These are phyloP conservation scores for Sebastes umbrosus DNA, from an alignment of 2,797 vertebrate species.

Conservation along the genomic window DNA sequence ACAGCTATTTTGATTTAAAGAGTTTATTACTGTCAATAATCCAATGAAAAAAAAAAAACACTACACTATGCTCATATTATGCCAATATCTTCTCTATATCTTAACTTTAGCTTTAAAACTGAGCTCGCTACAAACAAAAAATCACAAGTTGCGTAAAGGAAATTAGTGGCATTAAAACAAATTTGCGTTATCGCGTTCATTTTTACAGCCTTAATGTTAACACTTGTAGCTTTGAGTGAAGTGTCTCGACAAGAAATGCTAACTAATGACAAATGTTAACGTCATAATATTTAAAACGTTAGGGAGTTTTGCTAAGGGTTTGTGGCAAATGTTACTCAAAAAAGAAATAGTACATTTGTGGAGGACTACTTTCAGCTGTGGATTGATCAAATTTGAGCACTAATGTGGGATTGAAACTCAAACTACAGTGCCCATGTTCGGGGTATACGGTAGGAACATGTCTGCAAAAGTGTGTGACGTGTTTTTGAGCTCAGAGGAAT, in stretches of 20 bases:
- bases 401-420: not conserved
- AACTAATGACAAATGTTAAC: not conserved
- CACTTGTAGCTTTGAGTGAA: not conserved
- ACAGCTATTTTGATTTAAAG: not conserved
- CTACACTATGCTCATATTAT: not conserved
- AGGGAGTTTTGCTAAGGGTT: not conserved
- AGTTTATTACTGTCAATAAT: not conserved
- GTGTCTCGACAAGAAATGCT: not conserved
- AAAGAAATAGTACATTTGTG: not conserved
- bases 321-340: not conserved
- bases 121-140: too few species aligned
- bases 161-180: too few species aligned
- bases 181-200: too few species aligned
- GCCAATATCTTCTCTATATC: too few species aligned
- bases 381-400: not conserved
- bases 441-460: not conserved
- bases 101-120: too few species aligned
- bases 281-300: not conserved
- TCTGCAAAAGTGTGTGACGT: not conserved
- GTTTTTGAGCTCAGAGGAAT: not conserved
- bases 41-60: not conserved
- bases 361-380: not conserved
- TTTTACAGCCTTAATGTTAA: too few species aligned
- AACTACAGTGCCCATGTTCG: not conserved
- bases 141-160: too few species aligned